Evolutionary conservation across 1,140 invertebrate genomes (phyloP).

Genomic region (Drosophila lacteicornis): DNA sequence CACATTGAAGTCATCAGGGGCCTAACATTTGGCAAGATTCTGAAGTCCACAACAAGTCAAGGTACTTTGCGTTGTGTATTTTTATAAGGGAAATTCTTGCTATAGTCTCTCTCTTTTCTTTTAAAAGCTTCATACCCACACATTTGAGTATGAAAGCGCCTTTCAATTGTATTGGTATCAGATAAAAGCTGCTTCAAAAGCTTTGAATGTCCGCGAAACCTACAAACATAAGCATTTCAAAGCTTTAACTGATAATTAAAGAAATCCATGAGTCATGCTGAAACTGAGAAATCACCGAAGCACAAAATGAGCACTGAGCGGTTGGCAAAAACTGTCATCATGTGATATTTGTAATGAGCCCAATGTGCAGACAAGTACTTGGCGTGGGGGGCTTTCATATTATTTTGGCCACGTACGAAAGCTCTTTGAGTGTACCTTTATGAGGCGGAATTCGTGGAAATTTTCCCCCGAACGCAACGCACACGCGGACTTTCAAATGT

Average conservation of each 20-base stretch:
- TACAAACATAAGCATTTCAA: slow-evolving; percentile 7
- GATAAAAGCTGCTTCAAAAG: slow-evolving; percentile 62
- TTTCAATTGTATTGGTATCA: slow-evolving; percentile 36
- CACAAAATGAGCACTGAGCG: slow-evolving; percentile 32
- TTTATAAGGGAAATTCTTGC: slow-evolving; percentile 20
- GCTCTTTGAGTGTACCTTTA: slow-evolving; percentile 17
- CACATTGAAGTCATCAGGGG: not conserved
- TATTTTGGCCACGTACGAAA: slow-evolving; percentile 36
- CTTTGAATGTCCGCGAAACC: slow-evolving; percentile 22
- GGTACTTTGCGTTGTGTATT: slow-evolving; percentile 35
- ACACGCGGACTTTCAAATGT: slow-evolving; percentile 29
- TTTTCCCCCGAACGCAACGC: slow-evolving; percentile 42
- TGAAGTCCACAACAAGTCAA: slow-evolving; percentile 25
- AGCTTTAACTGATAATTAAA: slow-evolving; percentile 48
- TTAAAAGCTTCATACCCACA: slow-evolving; percentile 26
- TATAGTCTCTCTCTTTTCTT: slow-evolving; percentile 9
- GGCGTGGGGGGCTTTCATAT: slow-evolving; percentile 2
- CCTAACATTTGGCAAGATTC: not conserved
- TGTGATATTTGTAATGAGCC: slow-evolving; percentile 67
- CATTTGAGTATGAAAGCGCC: slow-evolving; percentile 18
- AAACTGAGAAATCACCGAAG: slow-evolving; percentile 57
- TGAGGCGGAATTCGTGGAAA: slow-evolving; percentile 65
- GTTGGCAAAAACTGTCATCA: slow-evolving; percentile 49
- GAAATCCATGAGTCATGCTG: slow-evolving; percentile 76
- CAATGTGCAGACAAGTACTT: slow-evolving; percentile 13